Percentiles rank a stretch among this genome's conserved stretches.
These are phyloP conservation scores for Xyrichtys novacula DNA, from an alignment of 2,797 vertebrate species.

Conservation along the genomic window DNA sequence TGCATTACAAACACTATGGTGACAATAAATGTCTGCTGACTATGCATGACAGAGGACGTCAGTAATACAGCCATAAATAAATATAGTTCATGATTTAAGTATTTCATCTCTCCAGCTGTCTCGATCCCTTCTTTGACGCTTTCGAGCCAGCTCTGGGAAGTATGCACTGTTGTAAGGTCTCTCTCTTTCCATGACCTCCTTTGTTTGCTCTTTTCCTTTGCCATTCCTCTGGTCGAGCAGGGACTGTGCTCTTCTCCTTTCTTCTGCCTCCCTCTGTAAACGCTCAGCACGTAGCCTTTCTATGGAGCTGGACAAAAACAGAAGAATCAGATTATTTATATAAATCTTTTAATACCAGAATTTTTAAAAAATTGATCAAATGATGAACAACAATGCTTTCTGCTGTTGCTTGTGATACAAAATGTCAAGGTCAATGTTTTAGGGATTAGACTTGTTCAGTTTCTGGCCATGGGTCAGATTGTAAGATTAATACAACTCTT, in stretches of 20 bases:
- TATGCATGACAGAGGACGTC: neutral
- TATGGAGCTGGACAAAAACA: slow-evolving; percentile 69
- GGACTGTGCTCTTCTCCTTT: slow-evolving; percentile 82
- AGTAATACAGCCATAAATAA: neutral
- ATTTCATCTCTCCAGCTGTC: slow-evolving; percentile 83
- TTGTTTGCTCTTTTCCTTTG: slow-evolving; percentile 60
- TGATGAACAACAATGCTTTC: neutral
- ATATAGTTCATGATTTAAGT: slow-evolving; percentile 73
- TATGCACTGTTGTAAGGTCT: slow-evolving; percentile 90
- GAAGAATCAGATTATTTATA: neutral
- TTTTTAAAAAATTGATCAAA: neutral
- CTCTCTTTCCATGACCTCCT: slow-evolving; percentile 81
- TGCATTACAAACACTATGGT: slow-evolving; percentile 16
- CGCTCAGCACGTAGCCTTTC: slow-evolving; percentile 88
- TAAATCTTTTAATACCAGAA: neutral
- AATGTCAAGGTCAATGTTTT: neutral
- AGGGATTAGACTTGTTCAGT: neutral
- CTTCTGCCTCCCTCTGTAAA: slow-evolving; percentile 85
- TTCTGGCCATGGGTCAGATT: neutral
- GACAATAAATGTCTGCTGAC: neutral
- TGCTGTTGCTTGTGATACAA: neutral
- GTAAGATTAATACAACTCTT: neutral
- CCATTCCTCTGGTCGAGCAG: slow-evolving; percentile 79
- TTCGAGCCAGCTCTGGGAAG: slow-evolving; percentile 89
- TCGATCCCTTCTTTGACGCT: slow-evolving; percentile 79